These are phyloP conservation scores for Notarius lentiginosus DNA, from an alignment of 2,113 vertebrate species.

Conservation along the genomic window DNA sequence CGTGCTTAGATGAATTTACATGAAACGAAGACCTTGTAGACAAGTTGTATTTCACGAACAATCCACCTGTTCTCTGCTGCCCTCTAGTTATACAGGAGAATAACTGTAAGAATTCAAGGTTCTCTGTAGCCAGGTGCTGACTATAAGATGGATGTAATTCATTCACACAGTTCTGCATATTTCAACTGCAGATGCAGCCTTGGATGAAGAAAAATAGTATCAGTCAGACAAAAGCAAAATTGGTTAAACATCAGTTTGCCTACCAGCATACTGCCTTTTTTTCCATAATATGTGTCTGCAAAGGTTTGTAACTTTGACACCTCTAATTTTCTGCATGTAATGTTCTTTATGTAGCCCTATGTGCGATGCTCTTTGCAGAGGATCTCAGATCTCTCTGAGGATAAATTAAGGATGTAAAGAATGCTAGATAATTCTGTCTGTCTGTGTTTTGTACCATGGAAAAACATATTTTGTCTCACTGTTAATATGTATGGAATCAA, in stretches of 20 bases:
- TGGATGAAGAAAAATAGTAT: conserved; percentile 12
- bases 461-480: background rate
- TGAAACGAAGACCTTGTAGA: background rate
- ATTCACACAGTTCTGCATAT: conserved; percentile 27
- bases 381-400: no score
- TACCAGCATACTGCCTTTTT: background rate
- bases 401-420: no score
- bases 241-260: conserved; percentile 22
- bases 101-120: conserved; percentile 29
- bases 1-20: background rate
- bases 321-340: background rate
- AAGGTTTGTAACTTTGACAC: background rate
- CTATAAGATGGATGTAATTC: conserved; percentile 47
- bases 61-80: background rate
- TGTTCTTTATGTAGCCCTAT: background rate
- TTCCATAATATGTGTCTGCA: background rate
- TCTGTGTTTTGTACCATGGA: background rate
- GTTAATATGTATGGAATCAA: background rate
- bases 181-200: conserved; percentile 8
- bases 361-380: no score
- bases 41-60: background rate
- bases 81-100: conserved; percentile 4
- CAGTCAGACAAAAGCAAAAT: background rate
- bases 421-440: no score
- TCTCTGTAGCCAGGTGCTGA: conserved; percentile 12